Base-by-base conservation (phyloP, 2,113 vertebrate genomes). In the Callipepla californica region DNA sequence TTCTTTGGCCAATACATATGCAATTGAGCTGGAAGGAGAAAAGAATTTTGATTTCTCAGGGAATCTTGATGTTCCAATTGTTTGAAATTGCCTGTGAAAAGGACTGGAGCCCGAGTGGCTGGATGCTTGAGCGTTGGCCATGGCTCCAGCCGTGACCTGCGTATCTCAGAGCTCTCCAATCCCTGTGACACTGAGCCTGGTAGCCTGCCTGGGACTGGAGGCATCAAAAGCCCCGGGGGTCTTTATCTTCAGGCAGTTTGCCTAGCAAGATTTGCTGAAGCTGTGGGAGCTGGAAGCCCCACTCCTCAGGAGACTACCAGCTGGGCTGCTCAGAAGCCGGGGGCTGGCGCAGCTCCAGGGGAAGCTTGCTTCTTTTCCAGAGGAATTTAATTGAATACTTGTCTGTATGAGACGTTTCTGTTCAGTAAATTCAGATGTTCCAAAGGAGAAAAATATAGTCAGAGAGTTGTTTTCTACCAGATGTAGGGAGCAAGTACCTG, bases 301-400 rank as follows among this genome's bases (percentile, higher is more conserved):
- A 17, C 42, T 92, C 63, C 85, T 93, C 90, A 51, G 61, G 93
- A 93, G 78, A 73, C 50, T 63, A 85, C 84, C 91, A 93, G 61
- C 81, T 93, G 67, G 91, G 81, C 89, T 89, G 72, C 92, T 95
- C 75, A 53, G 58, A 89, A 93, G 50, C 55, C 1, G 5, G 42
- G 42, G 79, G 42, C 69, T 95, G 96, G 95, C 93, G 9, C 32
- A 44, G 17, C 51, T 94, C 89, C 89, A 93, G 50, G 69, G 81
- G 47, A 91, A 87, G 63, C 45, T 76, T 85, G 81, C 84, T 72
- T 79, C 32, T 92, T 95, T 96, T 94, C 89, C 25, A 0, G 77
- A 94, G 87, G 87, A 93, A 89, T 96, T 89, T 85, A 85, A 80
- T 83, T 87, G 91, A 89, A 83, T 89, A 67, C 25, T 95, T 74